Evolutionary conservation across 2,888 invertebrate genomes (phyloP).

Genomic region (Leucoma salicis): DNA sequence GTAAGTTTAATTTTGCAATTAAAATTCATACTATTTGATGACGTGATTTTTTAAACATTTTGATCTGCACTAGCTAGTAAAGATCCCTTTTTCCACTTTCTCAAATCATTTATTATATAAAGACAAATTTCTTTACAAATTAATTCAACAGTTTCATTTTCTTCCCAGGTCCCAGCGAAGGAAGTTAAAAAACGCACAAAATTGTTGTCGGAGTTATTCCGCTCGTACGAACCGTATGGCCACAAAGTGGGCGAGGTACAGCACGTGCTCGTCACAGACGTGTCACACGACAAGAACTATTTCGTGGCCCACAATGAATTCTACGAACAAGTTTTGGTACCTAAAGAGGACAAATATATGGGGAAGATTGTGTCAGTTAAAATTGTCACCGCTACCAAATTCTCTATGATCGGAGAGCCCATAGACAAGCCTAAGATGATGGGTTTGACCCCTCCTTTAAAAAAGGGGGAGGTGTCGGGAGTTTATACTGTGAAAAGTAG

Average conservation of each 20-base stretch:
- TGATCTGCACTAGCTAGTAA: too few species aligned
- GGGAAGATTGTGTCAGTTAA: constrained; percentile 92
- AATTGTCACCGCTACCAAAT: constrained; percentile 86
- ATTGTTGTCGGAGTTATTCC: constrained; percentile 92
- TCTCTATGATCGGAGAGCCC: constrained; percentile 89
- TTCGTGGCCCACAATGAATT: constrained; percentile 97
- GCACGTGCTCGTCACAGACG: constrained; percentile 94
- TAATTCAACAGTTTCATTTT: not conserved
- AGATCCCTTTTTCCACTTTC: too few species aligned
- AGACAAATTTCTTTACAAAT: not conserved
- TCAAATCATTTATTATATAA: too few species aligned
- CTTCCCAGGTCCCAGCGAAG: constrained; percentile 86
- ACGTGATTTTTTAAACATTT: too few species aligned
- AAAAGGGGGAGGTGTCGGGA: constrained; percentile 82
- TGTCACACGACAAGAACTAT: constrained; percentile 94
- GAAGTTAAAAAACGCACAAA: constrained; percentile 96
- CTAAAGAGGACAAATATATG: constrained; percentile 88
- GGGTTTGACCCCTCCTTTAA: constrained; percentile 77
- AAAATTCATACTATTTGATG: too few species aligned
- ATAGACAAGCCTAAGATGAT: constrained; percentile 80
- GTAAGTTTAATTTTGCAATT: too few species aligned
- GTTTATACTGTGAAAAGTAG: constrained; percentile 42
- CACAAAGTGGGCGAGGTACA: constrained; percentile 85
- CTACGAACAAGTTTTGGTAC: constrained; percentile 94
- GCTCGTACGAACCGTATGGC: constrained; percentile 93